phyloP scores from a whole-genome alignment of 2,888 invertebrate species.

The Spatulosminthurus flaviceps region DNA sequence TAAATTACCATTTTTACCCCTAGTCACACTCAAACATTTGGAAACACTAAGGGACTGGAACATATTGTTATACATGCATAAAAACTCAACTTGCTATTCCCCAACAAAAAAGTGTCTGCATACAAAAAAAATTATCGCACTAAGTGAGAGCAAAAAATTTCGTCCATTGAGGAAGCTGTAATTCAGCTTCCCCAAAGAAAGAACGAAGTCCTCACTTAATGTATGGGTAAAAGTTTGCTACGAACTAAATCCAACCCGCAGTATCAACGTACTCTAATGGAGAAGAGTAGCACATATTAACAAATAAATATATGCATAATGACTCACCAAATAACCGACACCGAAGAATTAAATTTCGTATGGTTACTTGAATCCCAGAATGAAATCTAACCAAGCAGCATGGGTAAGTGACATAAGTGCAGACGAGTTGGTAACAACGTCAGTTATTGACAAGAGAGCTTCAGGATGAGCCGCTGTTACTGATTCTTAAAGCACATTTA shows the following conservation, averaged over 20 bases:
- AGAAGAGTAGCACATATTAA: background rate
- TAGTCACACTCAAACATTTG: no score
- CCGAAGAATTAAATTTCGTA: slow-evolving; percentile 13
- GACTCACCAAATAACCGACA: slow-evolving; percentile 18
- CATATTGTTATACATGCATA: background rate
- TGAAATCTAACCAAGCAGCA: slow-evolving; percentile 14
- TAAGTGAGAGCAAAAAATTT: background rate
- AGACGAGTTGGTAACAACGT: background rate
- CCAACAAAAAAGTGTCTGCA: background rate
- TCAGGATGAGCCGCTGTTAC: no score
- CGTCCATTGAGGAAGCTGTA: background rate
- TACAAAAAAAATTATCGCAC: background rate
- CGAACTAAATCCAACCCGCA: no score
- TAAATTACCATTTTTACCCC: no score
- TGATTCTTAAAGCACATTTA: no score
- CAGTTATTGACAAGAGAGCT: slow-evolving; percentile 5
- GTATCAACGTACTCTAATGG: no score
- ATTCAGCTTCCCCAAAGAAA: slow-evolving; percentile 10
- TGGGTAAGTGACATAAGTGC: background rate
- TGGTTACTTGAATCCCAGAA: slow-evolving; percentile 14
- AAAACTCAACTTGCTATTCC: background rate
- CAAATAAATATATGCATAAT: background rate
- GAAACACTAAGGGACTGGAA: no score
- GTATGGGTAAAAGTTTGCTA: no score
- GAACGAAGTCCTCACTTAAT: no score